A percentile compares a stretch with the other conserved stretches of the same genome.
Conservation (phyloP, 1,140 invertebrate species). For the Cataglyphis hispanica region DNA sequence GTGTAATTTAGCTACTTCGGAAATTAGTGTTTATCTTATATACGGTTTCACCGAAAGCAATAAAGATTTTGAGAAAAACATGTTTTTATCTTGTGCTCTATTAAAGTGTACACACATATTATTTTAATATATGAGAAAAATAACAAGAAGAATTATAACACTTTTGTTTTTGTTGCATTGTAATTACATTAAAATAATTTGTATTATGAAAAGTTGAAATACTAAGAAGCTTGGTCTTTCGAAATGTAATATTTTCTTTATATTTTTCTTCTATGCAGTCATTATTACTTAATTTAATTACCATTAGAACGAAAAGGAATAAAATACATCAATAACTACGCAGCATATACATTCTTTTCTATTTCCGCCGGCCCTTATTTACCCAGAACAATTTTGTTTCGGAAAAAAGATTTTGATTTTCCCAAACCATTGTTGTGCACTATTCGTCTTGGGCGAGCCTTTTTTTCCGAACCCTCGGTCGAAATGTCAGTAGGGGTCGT, state of each 20-base stretch:
- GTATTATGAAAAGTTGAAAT: conserved; percentile 18
- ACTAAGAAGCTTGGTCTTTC: background rate
- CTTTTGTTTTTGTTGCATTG: background rate
- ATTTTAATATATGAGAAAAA: background rate
- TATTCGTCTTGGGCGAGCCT: background rate
- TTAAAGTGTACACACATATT: background rate
- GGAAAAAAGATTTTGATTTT: conserved; percentile 16
- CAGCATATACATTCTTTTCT: background rate
- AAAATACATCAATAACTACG: background rate
- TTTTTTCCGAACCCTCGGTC: background rate
- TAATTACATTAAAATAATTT: conserved; percentile 22
- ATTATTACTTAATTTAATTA: conserved; percentile 41
- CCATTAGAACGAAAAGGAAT: background rate
- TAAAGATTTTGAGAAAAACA: background rate
- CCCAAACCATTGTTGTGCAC: background rate
- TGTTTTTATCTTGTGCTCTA: background rate
- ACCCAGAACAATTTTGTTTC: background rate
- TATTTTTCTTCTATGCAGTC: too few species aligned
- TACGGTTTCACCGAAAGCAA: background rate
- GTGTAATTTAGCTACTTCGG: background rate
- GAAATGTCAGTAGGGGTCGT: conserved; percentile 18
- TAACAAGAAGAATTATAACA: background rate
- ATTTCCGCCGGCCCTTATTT: conserved; percentile 7
- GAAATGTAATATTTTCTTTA: background rate
- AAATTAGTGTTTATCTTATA: conserved; percentile 1